A percentile compares a stretch with the other conserved stretches of the same genome.
These are phyloP conservation scores for Endotricha flammealis DNA, from an alignment of 2,888 invertebrate species.

Conservation along the genomic window DNA sequence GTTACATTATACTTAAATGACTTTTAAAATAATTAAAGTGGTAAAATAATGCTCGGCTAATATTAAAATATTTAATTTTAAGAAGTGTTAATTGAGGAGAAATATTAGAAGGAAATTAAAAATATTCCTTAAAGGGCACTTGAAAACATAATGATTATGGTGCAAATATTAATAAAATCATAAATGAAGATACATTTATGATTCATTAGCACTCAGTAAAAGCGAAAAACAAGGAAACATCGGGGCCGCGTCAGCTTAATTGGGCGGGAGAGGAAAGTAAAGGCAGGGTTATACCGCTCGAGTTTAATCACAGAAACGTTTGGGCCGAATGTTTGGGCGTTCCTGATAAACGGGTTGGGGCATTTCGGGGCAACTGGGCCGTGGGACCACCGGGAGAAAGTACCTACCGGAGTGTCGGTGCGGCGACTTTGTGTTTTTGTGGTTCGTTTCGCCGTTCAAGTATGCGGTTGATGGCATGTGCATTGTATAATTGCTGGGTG, in stretches of 20 bases:
- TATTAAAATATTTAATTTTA: no score
- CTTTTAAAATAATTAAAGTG: no score
- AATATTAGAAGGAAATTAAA: no score
- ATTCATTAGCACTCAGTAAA: slow-evolving; percentile 12
- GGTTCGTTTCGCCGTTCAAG: slow-evolving; percentile 43
- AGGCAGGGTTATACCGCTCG: slow-evolving; percentile 45
- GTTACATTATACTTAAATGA: no score
- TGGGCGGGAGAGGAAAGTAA: slow-evolving; percentile 66
- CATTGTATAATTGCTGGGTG: slow-evolving; percentile 54
- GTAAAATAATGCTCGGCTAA: no score
- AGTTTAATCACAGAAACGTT: slow-evolving; percentile 63
- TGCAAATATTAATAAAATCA: not conserved
- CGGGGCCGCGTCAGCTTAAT: slow-evolving; percentile 35
- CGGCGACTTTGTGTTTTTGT: slow-evolving; percentile 50
- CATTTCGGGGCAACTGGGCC: slow-evolving; percentile 56
- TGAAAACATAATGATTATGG: not conserved
- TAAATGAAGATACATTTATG: not conserved
- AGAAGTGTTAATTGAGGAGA: no score
- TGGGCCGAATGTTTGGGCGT: slow-evolving; percentile 71
- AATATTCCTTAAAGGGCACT: no score
- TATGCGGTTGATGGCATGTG: slow-evolving; percentile 38
- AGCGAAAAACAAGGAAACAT: slow-evolving; percentile 30
- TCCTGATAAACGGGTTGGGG: slow-evolving; percentile 54
- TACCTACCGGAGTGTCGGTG: slow-evolving; percentile 48
- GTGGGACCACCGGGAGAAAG: slow-evolving; percentile 72